Percentiles rank a stretch among this genome's conserved stretches.
Conservation (phyloP, 2,113 vertebrate species). For the Sinocyclocheilus grahami region DNA sequence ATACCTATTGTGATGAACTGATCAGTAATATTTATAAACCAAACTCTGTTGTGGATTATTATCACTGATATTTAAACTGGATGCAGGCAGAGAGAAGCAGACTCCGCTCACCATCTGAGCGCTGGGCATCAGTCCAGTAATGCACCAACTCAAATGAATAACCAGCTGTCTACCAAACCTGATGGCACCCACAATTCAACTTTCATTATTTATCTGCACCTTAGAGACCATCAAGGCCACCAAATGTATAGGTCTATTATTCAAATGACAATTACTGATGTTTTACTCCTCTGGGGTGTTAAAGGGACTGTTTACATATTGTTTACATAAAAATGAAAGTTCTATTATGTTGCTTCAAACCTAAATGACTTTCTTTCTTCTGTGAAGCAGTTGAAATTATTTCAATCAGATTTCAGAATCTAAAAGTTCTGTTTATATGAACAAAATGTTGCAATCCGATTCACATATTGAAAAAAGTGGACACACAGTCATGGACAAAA, state of each 20-base stretch:
- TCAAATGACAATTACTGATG: background rate
- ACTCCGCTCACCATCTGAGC: constrained; percentile 42
- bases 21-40: constrained; percentile 4
- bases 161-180: constrained; percentile 48
- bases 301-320: background rate
- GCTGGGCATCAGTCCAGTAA: constrained; percentile 39
- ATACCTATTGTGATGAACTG: background rate
- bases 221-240: constrained; percentile 14
- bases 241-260: background rate
- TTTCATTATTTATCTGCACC: constrained; percentile 26
- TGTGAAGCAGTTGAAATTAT: background rate
- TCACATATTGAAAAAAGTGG: background rate
- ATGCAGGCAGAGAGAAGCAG: constrained; percentile 34
- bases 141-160: constrained; percentile 39
- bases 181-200: constrained; percentile 33
- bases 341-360: background rate
- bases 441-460: background rate
- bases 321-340: background rate
- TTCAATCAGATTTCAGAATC: background rate
- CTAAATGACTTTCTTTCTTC: background rate
- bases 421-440: background rate
- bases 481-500: too few species aligned
- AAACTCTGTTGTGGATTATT: background rate
- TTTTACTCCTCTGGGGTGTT: background rate
- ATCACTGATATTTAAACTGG: constrained; percentile 22